Base-by-base conservation (phyloP, 2,797 vertebrate species). In the Eremophila alpestris region DNA sequence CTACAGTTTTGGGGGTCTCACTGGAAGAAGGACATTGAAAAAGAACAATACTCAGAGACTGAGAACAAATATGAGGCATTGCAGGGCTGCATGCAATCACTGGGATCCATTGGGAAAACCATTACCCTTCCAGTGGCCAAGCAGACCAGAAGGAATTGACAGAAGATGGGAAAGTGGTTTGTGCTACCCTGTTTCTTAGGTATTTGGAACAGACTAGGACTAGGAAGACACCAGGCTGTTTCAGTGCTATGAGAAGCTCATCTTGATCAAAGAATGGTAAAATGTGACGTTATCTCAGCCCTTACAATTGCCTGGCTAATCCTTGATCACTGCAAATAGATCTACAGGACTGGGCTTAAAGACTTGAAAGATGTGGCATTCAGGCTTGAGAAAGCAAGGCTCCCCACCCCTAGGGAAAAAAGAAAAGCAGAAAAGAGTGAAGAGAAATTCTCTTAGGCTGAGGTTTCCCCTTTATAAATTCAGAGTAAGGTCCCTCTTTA, bases 361-460 rank as follows among this genome's bases (percentile, higher is more conserved):
- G 21, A 60, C 16, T 58, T 68, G 24, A 80, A 73, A 70, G 38
- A 64, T 11, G 10, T 6, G 13, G 20, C 36, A 78, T 64, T 65
- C 48, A 70, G 74, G 16, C 18, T 54, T 70, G n/a, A 46, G 29
- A 88, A 74, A 69, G 23, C 5, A 86, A 59, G 48, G 26, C 13
- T 71, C 8, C 13, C 8, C 3, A 1, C 7, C 1, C 3, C 5
- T 2, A n/a, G 45, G 7, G 1, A 14, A 24, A 23, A 41, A 24
- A 23, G 11, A 52, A 32, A 30, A 60, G 19, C 43, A 20, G 19
- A 45, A 19, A 83, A 69, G 3, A 49, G 5, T 34, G 26, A 38
- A 63, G 7, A 89, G 2, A 89, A 75, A 22, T 34, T 62, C 4
- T 78, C 18, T 54, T 48, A 71, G 21, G 26, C 6, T 52, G 24